A percentile compares a stretch with the other conserved stretches of the same genome.
Conservation (phyloP, 2,888 invertebrate genomes). For the Empis stercorea region DNA sequence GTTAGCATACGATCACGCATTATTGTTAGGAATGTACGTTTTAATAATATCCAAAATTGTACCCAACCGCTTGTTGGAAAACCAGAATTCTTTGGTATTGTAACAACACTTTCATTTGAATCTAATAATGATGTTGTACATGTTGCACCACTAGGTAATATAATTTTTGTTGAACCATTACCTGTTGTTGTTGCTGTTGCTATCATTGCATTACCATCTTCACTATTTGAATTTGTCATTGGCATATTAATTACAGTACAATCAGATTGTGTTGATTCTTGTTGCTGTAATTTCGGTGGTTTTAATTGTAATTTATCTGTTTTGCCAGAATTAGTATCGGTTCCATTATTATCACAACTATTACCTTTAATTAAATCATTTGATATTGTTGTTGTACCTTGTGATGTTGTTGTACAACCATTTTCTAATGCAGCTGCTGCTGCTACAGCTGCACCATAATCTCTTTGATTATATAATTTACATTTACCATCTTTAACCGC, state of each 20-base stretch:
- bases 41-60: slow-evolving; percentile 79
- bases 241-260: slow-evolving; percentile 28
- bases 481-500: slow-evolving; percentile 73
- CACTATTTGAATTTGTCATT: slow-evolving; percentile 11
- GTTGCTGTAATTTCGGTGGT: slow-evolving; percentile 26
- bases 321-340: slow-evolving; percentile 40
- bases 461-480: slow-evolving; percentile 41
- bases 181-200: slow-evolving; percentile 9
- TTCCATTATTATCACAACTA: slow-evolving; percentile 24
- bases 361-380: slow-evolving; percentile 46
- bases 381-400: slow-evolving; percentile 31
- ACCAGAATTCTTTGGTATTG: slow-evolving; percentile 50
- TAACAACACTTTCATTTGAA: slow-evolving; percentile 59
- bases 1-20: slow-evolving; percentile 80
- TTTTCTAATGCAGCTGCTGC: slow-evolving; percentile 9
- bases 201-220: slow-evolving; percentile 1
- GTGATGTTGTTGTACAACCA: slow-evolving; percentile 28
- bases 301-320: slow-evolving; percentile 41
- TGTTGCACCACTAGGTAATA: slow-evolving; percentile 1
- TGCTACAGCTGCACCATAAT: slow-evolving; percentile 21
- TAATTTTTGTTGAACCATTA: neutral
- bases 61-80: slow-evolving; percentile 72
- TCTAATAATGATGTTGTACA: slow-evolving; percentile 59
- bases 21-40: slow-evolving; percentile 69
- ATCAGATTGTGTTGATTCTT: slow-evolving; percentile 24